Evolutionary conservation across 2,797 vertebrate species (phyloP), one percentile per base, ranked within the genome.

Genomic region (Gallinago nigripennis): DNA sequence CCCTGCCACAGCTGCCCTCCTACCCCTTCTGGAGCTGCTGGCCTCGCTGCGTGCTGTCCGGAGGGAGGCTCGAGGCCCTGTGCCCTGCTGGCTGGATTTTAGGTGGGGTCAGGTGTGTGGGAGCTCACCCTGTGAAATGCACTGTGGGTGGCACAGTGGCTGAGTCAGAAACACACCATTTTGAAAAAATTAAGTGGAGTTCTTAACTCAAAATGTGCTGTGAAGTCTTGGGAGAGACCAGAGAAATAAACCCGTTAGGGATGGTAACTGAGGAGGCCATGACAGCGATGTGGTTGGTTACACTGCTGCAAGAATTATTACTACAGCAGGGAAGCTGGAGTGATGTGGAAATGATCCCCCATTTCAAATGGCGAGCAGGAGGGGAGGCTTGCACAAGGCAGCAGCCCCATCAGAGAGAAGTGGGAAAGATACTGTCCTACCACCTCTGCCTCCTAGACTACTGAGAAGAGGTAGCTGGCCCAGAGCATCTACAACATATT

Each of bases 131-230:
- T 9, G 27, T 9, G 63, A 3, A 13, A 1, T 3, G 20, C 6
- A 4, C 8, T 14, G 5, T 2, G 31, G 4, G 23, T 1, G 9
- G 18, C n/a, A 3, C 0, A 2, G 16, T 6, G 18, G 9, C 25
- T 1, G 19, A 4, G 9, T 14, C 2, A 1, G 20, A 18, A 30
- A 9, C 41, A 3, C 3, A 2, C 17, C 12, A 2, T 16, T 27
- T 16, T 25, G n/a, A 8, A 71, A 46, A 31, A 4, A 1, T 20
- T 31, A 51, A 39, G 13, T 7, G 16, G 7, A 4, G 4, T 14
- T 90, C 79, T 63, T 8, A 33, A 33, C 3, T 35, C 1, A 9
- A 64, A 65, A 64, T 1, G 1, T 7, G 28, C 39, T n/a, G 39
- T 16, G 18, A 89, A 20, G 31, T 10, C 45, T 50, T 11, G 16